A percentile compares a stretch with the other conserved stretches of the same genome.
Conservation (phyloP, 1,140 invertebrate genomes). For the Heterodera schachtii region DNA sequence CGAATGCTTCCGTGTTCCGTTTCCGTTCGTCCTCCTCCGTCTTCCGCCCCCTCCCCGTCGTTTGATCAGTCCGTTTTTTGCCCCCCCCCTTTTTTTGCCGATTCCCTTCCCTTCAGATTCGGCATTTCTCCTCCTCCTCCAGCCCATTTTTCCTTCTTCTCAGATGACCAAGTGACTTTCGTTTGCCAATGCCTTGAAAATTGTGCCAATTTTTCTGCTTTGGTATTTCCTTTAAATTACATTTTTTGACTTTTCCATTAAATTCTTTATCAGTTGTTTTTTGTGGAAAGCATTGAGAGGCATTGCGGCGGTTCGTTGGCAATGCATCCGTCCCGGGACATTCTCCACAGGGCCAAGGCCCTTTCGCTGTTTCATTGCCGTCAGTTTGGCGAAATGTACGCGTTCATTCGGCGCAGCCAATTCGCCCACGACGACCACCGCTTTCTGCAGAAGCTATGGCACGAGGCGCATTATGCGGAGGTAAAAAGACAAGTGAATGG, state of each 20-base stretch:
- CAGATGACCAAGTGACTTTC: conserved; percentile 31
- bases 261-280: neutral
- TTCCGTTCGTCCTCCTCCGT: too few species aligned
- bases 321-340: conserved; percentile 13
- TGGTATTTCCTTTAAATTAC: conserved; percentile 18
- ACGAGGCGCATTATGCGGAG: conserved; percentile 72
- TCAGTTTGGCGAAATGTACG: conserved; percentile 88
- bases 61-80: too few species aligned
- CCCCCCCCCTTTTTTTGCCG: too few species aligned
- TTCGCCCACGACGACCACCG: conserved; percentile 94
- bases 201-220: conserved; percentile 22
- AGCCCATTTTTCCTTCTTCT: conserved; percentile 12
- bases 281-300: neutral
- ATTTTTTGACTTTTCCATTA: conserved; percentile 16
- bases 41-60: too few species aligned
- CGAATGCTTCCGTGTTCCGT: too few species aligned
- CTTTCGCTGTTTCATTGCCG: conserved; percentile 81
- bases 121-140: neutral
- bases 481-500: conserved; percentile 61
- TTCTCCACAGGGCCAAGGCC: conserved; percentile 77
- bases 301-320: conserved; percentile 14
- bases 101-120: neutral
- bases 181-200: conserved; percentile 34
- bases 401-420: conserved; percentile 87
- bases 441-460: conserved; percentile 82